Percentiles rank a stretch among this genome's conserved stretches.
phyloP scores from a whole-genome alignment of 2,888 invertebrate species.

The Conomelus anceps region DNA sequence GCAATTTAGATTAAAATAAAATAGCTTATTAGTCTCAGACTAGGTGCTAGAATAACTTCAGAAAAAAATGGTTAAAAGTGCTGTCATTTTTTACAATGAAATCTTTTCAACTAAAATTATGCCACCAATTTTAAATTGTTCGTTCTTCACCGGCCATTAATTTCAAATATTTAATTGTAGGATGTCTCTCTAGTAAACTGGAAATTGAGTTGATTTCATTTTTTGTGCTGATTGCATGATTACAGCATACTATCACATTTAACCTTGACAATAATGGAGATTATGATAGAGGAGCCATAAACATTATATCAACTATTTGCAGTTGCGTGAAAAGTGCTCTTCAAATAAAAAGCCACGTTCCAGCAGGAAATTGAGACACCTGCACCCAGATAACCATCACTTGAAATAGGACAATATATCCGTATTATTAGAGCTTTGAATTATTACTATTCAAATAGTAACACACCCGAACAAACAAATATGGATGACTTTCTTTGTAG shows the following conservation, averaged over 20 bases:
- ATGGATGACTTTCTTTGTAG: no score
- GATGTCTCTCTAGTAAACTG: neutral
- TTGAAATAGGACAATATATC: no score
- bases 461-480: no score
- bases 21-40: no score
- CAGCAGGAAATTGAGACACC: neutral
- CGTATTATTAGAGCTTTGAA: neutral
- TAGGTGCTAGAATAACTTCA: no score
- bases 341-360: neutral
- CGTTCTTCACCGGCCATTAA: no score
- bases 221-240: neutral
- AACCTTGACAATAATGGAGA: neutral
- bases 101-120: neutral
- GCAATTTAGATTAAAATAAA: no score
- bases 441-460: no score
- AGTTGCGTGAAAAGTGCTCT: neutral
- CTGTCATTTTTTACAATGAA: neutral
- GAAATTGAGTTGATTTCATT: neutral
- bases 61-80: no score
- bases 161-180: neutral
- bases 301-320: neutral
- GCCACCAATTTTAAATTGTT: no score
- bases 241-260: neutral
- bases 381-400: neutral
- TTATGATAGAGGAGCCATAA: neutral